Evolutionary conservation across 2,888 invertebrate genomes (phyloP).

Genomic region (Steinernema carpocapsae): DNA sequence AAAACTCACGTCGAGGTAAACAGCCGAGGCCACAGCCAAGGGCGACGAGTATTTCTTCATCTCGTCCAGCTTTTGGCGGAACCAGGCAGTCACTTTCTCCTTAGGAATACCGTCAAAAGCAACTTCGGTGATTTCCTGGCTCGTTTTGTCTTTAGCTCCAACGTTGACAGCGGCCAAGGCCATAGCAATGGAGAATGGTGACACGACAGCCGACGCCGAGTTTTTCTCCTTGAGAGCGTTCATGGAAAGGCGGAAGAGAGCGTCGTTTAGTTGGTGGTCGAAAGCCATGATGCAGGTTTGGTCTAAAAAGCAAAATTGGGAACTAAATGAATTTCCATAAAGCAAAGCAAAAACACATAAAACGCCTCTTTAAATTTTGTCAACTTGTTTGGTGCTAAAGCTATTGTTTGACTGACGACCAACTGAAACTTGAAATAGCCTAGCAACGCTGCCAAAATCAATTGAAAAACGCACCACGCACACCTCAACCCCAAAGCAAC

Average conservation of each 20-base stretch:
- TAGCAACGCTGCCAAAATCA: too few species aligned
- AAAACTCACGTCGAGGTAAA: conserved; percentile 6
- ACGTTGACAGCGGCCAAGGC: conserved; percentile 17
- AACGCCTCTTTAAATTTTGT: neutral
- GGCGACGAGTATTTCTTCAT: conserved; percentile 14
- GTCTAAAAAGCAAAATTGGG: too few species aligned
- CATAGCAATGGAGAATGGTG: conserved; percentile 28
- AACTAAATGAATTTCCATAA: too few species aligned
- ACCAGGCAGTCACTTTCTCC: neutral
- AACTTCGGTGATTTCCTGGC: conserved; percentile 26
- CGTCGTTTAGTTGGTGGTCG: conserved; percentile 9
- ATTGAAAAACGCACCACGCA: too few species aligned
- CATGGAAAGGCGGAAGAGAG: conserved; percentile 20
- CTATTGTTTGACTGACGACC: too few species aligned
- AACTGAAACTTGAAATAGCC: too few species aligned
- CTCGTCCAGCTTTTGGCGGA: conserved; percentile 1
- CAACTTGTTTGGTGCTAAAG: too few species aligned
- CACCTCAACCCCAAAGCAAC: too few species aligned
- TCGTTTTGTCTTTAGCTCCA: conserved; percentile 6
- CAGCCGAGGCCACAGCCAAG: conserved; percentile 12
- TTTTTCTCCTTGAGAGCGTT: conserved; percentile 20
- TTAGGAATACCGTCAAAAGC: conserved; percentile 16
- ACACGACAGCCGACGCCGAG: neutral
- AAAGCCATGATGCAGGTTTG: too few species aligned
- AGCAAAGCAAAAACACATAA: neutral